These are phyloP conservation scores for Capricornis sumatraensis DNA, from an alignment of 2,113 vertebrate genomes.

Conservation along the genomic window DNA sequence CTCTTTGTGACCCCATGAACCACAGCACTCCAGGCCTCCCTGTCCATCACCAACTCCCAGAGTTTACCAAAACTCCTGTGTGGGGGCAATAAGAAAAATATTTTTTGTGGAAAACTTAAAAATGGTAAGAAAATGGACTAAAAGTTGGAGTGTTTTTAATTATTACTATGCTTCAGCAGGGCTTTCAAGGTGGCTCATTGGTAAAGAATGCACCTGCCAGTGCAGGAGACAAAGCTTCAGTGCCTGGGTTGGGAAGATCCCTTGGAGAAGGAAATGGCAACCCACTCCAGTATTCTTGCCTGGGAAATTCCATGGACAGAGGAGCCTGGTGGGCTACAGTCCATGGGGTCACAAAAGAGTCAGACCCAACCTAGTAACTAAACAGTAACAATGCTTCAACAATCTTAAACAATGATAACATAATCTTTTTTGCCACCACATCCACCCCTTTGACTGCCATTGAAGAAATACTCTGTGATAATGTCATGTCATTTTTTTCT, in stretches of 20 bases:
- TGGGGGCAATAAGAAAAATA: neutral
- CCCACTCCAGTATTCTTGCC: neutral
- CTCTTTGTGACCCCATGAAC: neutral
- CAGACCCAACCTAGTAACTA: neutral
- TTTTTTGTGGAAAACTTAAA: neutral
- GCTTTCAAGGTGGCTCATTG: neutral
- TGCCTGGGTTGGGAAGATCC: neutral
- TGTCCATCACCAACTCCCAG: neutral
- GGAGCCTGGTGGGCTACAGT: neutral
- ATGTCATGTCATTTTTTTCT: neutral
- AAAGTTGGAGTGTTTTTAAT: neutral
- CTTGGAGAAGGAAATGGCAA: neutral
- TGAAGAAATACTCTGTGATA: neutral
- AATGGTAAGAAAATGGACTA: neutral
- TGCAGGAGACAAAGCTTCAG: neutral
- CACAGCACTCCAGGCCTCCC: neutral
- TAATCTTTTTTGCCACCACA: neutral
- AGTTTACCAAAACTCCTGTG: neutral
- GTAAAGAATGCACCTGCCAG: neutral
- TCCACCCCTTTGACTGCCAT: neutral
- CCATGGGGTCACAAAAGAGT: neutral
- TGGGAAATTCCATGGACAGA: neutral
- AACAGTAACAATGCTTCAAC: neutral
- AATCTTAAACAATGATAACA: neutral
- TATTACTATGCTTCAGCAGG: neutral